Base-by-base conservation (phyloP, 2,797 vertebrate genomes). In the Rhinoraja longicauda region DNA sequence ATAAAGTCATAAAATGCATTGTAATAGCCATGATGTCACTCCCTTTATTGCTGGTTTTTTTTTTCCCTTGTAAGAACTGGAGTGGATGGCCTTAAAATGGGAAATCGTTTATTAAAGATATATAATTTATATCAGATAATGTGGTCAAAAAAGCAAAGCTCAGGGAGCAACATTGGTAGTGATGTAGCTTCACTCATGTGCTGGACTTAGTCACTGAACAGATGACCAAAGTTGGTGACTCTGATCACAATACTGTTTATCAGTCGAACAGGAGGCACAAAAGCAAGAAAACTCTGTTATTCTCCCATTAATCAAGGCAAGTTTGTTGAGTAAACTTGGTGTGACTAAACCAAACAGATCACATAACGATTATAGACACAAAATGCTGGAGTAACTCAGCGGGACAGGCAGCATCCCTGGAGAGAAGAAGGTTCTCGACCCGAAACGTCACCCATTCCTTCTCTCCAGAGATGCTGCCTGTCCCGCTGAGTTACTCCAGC, bases 271-370 rank as follows among this genome's bases (percentile, higher is more conserved):
- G 94, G 94, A 6, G 94, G 93, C 93, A 45, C 95, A 94, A 95
- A 79, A 96, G 94, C 10, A 32, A 90, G 70, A 90, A 45, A 91
- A 91, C 36, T 29, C 2, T 73, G 67, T 93, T 94, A 94, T 67
- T 94, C 93, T 94, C 93, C 93, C 94, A 94, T 96, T 95, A 94
- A 93, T 94, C 94, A 96, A 93, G 93, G 17, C 93, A 93, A 57
- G 39, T 39, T 57, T 45, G 6, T 79, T 92, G 67, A 57, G 24
- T 75, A 57, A 13, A 24, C 39, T 53, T 13, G 15, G 90, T 17
- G 15, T 75, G 70, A 9, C 36, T 36, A 92, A 67, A 75, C 45
- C 70, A 75, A 17, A 75, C 70, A 57, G 24, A 75, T 92, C 39
- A 75, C 45, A 75, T 67, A 70, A 73, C n/a, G 70, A 13, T 13